Percentiles rank a stretch among this genome's conserved stretches.
phyloP scores from a whole-genome alignment of 1,140 invertebrate species.

The Gryllus bimaculatus region DNA sequence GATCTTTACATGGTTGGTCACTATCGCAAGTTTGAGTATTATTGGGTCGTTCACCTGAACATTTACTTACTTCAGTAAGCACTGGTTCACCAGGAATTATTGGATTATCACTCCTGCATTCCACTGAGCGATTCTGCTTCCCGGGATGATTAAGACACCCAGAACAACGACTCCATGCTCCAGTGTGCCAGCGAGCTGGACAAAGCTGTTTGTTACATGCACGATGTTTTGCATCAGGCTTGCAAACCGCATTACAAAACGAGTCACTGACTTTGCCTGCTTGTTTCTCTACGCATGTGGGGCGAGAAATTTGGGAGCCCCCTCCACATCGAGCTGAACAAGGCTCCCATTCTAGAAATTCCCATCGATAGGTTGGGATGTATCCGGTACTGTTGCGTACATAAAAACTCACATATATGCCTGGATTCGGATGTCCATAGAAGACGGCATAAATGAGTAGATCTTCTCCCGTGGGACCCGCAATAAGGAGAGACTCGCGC shows the following conservation, averaged over 20 bases:
- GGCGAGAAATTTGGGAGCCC: conserved; percentile 31
- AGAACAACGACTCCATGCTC: conserved; percentile 40
- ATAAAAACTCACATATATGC: neutral
- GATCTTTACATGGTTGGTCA: too few species aligned
- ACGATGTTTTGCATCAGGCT: conserved; percentile 32
- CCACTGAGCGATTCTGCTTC: conserved; percentile 33
- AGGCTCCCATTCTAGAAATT: conserved; percentile 37
- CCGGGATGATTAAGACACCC: conserved; percentile 39
- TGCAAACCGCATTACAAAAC: conserved; percentile 34
- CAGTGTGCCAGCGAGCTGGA: conserved; percentile 39
- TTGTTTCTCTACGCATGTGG: conserved; percentile 37
- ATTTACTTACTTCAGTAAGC: neutral
- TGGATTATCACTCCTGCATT: conserved; percentile 37
- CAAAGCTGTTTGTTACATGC: conserved; percentile 38
- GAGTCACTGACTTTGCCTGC: conserved; percentile 35
- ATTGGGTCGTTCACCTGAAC: neutral
- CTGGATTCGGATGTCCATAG: conserved; percentile 6
- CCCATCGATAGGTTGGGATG: conserved; percentile 36
- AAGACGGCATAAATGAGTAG: conserved; percentile 23
- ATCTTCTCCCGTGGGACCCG: conserved; percentile 36
- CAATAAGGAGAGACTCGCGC: conserved; percentile 38
- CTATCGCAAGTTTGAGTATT: neutral
- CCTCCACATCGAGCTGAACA: conserved; percentile 39
- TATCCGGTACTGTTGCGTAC: neutral
- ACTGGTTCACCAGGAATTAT: conserved; percentile 8